Conservation (phyloP, 1,140 invertebrate genomes). For the Antheraea pernyi region DNA sequence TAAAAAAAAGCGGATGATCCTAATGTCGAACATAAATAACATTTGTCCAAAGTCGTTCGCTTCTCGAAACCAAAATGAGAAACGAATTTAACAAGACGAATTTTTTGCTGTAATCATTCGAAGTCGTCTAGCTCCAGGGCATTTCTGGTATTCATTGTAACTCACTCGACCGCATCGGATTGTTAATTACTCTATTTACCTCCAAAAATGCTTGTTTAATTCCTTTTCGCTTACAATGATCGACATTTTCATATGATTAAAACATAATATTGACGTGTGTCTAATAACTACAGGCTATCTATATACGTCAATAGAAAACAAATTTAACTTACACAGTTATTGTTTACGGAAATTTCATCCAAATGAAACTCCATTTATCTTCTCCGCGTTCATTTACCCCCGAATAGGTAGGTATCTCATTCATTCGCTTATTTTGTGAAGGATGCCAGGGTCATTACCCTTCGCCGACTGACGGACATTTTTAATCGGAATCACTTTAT, state of each 20-base stretch:
- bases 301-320: background rate
- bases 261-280: too few relatives aligned
- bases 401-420: constrained; percentile 2
- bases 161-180: background rate
- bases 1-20: too few relatives aligned
- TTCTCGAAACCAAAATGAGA: background rate
- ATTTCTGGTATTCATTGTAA: background rate
- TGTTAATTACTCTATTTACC: background rate
- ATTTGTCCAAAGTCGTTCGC: too few relatives aligned
- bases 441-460: constrained; percentile 23
- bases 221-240: background rate
- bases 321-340: background rate
- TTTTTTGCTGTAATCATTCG: background rate
- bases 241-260: too few relatives aligned
- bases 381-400: constrained; percentile 7
- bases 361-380: background rate
- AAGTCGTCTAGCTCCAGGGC: background rate
- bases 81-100: background rate
- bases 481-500: constrained; percentile 28
- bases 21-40: too few relatives aligned
- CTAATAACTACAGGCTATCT: too few relatives aligned
- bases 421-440: constrained; percentile 15
- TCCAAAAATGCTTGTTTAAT: background rate
- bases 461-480: constrained; percentile 16
- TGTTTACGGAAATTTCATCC: background rate